Evolutionary conservation across 2,113 vertebrate genomes (phyloP).

Genomic region (Perca fluviatilis): DNA sequence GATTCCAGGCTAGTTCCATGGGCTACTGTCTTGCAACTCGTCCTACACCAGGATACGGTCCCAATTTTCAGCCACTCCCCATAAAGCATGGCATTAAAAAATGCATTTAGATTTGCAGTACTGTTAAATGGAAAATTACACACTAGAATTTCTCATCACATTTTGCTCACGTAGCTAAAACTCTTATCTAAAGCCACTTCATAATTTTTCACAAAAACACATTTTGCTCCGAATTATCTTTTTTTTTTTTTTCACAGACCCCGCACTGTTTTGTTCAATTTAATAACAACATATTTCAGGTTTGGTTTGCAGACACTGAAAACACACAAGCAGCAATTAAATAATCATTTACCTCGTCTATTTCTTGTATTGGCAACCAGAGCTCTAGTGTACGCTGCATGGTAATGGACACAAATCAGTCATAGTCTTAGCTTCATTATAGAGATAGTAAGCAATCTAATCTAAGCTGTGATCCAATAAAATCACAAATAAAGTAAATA

Average conservation of each 20-base stretch:
- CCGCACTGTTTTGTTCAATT: neutral
- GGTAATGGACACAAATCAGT: neutral
- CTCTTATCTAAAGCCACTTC: neutral
- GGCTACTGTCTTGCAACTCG: neutral
- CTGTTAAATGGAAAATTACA: neutral
- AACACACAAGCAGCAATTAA: neutral
- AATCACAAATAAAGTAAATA: neutral
- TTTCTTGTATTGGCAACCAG: neutral
- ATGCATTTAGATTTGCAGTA: neutral
- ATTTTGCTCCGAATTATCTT: neutral
- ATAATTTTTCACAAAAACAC: neutral
- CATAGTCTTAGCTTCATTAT: constrained; percentile 2
- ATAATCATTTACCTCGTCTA: neutral
- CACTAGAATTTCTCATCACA: neutral
- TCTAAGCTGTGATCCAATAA: neutral
- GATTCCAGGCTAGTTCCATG: neutral
- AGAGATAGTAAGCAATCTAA: neutral
- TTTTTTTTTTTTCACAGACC: neutral
- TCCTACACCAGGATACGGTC: neutral
- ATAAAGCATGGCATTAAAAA: neutral
- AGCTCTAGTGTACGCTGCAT: neutral
- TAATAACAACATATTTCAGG: neutral
- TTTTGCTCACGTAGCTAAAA: neutral
- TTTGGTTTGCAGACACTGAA: neutral
- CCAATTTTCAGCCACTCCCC: neutral